Evolutionary conservation across 2,113 vertebrate genomes (phyloP), one percentile per base, ranked within the genome.

Genomic region (Corvus hawaiiensis): DNA sequence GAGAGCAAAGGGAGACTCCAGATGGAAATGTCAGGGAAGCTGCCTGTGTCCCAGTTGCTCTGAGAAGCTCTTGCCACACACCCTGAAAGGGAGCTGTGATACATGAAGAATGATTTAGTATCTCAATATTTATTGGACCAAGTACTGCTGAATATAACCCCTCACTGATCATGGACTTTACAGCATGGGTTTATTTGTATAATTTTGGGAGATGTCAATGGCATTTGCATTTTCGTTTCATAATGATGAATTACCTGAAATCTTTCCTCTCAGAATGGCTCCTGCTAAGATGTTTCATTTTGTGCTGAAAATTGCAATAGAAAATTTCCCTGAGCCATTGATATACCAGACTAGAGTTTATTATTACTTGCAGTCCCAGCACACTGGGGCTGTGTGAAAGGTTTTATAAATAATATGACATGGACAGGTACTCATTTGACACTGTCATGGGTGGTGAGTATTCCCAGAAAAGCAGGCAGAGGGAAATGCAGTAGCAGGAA

Each of bases 201-300:
- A 62, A 1, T 91, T 94, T 46, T 17, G 11, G 69, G 77, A 64
- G 76, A 46, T 91, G 67, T 84, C 85, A 56, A n/a, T 61, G 61
- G 55, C 69, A 84, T 96, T 89, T 96, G 78, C 81, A 77, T 94
- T 95, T 97, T 93, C 83, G 59, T 89, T 82, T 95, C 76, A 71
- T 96, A 69, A 89, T 93, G 91, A 93, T 86, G 88, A 96, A 96
- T 89, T 96, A 95, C 91, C 92, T 91, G 87, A 89, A 97, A 85
- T 96, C 91, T 44, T 78, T 80, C 64, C 68, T 77, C 51, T 74
- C 79, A 16, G 52, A 96, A 75, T 71, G 78, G 63, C 35, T 94
- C 76, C 85, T 89, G 62, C 74, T 74, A 96, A 48, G 82, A 93
- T 75, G 75, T 94, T 96, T 97, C 95, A 94, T 96, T 97, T 95